phyloP scores from a whole-genome alignment of 2,888 invertebrate species.

The Euspilapteryx auroguttella region DNA sequence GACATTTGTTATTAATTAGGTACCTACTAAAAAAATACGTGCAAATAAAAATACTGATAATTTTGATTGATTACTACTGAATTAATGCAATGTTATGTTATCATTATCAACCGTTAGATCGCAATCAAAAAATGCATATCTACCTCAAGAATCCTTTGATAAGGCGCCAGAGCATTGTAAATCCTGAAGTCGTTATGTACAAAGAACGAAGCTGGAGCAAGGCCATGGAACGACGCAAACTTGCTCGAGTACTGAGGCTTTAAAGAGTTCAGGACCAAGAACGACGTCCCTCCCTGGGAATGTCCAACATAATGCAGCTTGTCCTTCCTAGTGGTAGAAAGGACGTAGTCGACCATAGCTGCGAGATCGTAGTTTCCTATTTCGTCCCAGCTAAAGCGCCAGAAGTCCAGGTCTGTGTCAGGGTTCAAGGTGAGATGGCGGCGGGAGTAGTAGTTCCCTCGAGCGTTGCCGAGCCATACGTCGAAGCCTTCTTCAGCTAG shows the following conservation, averaged over 20 bases:
- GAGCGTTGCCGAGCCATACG: conserved; percentile 77
- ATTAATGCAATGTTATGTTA: neutral
- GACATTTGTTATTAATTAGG: no score
- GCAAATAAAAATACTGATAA: neutral
- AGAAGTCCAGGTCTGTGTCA: conserved; percentile 19
- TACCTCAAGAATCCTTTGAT: conserved; percentile 20
- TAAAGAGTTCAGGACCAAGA: conserved; percentile 29
- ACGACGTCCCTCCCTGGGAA: conserved; percentile 36
- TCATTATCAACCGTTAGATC: neutral
- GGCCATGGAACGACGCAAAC: conserved; percentile 30
- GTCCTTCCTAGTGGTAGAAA: conserved; percentile 15
- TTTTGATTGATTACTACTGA: neutral
- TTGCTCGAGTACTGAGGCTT: conserved; percentile 30
- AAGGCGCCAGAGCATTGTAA: conserved; percentile 14
- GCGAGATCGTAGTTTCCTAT: conserved; percentile 27
- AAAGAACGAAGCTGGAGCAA: conserved; percentile 33
- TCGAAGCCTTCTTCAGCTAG: conserved; percentile 69
- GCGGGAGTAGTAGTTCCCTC: conserved; percentile 69
- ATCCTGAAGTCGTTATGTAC: conserved; percentile 15
- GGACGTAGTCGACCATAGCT: conserved; percentile 21
- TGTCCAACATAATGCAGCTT: conserved; percentile 34
- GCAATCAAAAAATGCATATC: conserved; percentile 6
- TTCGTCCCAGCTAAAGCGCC: conserved; percentile 34
- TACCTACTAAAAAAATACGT: no score
- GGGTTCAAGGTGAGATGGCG: conserved; percentile 17